Evolutionary conservation across 2,113 vertebrate species (phyloP), one percentile per base, ranked within the genome.

Genomic region (Podilymbus podiceps): DNA sequence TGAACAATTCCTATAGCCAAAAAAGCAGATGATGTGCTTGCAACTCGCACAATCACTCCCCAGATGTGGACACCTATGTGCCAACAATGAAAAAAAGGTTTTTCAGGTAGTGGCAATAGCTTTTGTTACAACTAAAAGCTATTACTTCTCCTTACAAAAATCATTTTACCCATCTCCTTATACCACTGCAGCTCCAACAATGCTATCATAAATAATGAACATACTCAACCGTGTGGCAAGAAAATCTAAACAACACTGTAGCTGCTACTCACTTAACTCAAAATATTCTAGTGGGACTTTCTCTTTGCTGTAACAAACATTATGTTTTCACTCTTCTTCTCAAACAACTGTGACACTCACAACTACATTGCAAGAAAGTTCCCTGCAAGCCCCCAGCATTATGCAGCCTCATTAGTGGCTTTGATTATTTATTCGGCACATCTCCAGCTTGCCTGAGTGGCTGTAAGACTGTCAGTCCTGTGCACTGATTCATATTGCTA

Each of bases 371-470:
- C 71, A 89, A 76, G 84, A 73, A 94, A 85, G 85, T 58, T 95
- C 87, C 88, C 53, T 38, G 35, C 90, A 80, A 96, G 82, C 91
- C 85, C 63, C 63, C 59, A 90, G 95, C 75, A 0, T 44, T 74
- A 30, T 50, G 35, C 95, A 94, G 82, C 63, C 92, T 96, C 95
- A 91, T 97, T 95, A 96, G 88, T 20, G 88, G 59, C 50, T 94
- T 74, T 88, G 91, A 73, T 94, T 95, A 90, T 88, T 94, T 96
- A 66, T 80, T 58, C 8, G 4, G 95, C 72, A 50, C 71, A 28
- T 80, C 75, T 88, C 93, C 90, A 94, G 78, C 85, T 52, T 67
- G 93, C 74, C 74, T 25, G 90, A n/a, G n/a, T 69, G 84, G 59
- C 75, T 38, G 30, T 42, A 58, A 53, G 89, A 17, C 55, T 74